A percentile compares a stretch with the other conserved stretches of the same genome.
Evolutionary conservation across 2,113 vertebrate species (phyloP).

Genomic region (Percopsis transmontana): DNA sequence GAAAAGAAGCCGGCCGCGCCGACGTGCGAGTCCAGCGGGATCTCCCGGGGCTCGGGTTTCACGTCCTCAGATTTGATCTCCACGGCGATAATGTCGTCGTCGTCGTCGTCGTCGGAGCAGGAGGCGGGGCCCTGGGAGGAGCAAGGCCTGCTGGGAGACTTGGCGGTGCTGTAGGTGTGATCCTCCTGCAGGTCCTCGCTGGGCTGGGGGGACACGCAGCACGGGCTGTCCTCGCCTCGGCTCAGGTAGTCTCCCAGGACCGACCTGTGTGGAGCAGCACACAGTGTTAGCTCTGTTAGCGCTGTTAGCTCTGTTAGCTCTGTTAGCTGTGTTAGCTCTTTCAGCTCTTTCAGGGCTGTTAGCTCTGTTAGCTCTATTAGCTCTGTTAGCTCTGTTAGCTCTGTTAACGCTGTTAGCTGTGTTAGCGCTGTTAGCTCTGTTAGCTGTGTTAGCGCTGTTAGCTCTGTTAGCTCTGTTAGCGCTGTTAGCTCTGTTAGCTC

Average conservation of each 20-base stretch:
- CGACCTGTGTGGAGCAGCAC: conserved; percentile 62
- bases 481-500: no score
- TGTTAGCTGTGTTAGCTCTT: no score
- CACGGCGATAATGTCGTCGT: conserved; percentile 85
- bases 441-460: no score
- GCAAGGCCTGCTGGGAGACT: conserved; percentile 80
- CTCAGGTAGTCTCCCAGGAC: conserved; percentile 83
- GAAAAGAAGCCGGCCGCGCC: conserved; percentile 80
- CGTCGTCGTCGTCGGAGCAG: conserved; percentile 77
- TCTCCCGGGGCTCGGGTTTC: conserved; percentile 88
- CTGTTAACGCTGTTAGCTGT: no score
- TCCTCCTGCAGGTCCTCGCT: conserved; percentile 94
- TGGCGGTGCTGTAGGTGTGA: conserved; percentile 95
- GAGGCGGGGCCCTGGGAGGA: conserved; percentile 55
- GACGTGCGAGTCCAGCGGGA: conserved; percentile 81
- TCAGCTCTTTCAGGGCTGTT: no score
- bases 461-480: no score
- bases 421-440: no score
- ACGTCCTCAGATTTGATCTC: conserved; percentile 71
- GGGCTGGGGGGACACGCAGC: conserved; percentile 85
- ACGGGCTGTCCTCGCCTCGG: conserved; percentile 86
- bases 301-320: conserved; percentile 26
- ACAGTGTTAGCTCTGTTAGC: conserved; percentile 38
- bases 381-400: no score
- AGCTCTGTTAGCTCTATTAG: no score